A percentile compares a stretch with the other conserved stretches of the same genome.
Conservation (phyloP, 2,113 vertebrate species). For the Acanthisitta chloris region DNA sequence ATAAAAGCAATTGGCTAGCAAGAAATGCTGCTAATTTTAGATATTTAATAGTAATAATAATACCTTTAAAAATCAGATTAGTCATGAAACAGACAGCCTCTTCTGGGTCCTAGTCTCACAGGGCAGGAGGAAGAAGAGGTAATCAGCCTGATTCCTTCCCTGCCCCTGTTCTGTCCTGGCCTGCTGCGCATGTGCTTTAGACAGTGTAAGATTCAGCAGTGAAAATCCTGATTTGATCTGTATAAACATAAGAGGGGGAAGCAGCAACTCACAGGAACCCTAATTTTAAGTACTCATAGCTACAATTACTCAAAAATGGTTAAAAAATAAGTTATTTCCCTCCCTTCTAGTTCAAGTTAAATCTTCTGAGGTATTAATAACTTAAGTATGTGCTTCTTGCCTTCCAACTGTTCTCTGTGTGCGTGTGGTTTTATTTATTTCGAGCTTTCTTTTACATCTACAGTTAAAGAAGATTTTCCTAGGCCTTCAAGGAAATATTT, state of each 20-base stretch:
- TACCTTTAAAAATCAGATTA: not conserved
- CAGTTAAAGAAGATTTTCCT: not conserved
- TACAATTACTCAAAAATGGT: not conserved
- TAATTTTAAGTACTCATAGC: not conserved
- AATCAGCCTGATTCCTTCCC: not conserved
- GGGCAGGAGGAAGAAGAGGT: not conserved
- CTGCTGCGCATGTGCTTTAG: not conserved
- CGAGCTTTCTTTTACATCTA: not conserved
- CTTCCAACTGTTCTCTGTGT: not conserved
- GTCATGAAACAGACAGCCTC: not conserved
- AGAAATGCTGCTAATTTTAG: not conserved
- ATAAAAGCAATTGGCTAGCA: not conserved
- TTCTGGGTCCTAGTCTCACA: not conserved
- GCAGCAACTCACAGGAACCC: not conserved
- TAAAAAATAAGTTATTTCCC: not conserved
- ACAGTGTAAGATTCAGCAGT: not conserved
- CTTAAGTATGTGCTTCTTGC: not conserved
- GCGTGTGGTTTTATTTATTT: not conserved
- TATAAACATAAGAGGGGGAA: not conserved
- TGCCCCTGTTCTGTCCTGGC: not conserved
- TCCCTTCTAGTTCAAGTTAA: not conserved
- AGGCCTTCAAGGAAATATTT: not conserved
- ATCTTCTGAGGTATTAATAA: not conserved
- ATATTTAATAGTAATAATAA: not conserved
- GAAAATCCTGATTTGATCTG: not conserved